A percentile compares a stretch with the other conserved stretches of the same genome.
Conservation (phyloP, 2,113 vertebrate species). For the Otocyon megalotis region DNA sequence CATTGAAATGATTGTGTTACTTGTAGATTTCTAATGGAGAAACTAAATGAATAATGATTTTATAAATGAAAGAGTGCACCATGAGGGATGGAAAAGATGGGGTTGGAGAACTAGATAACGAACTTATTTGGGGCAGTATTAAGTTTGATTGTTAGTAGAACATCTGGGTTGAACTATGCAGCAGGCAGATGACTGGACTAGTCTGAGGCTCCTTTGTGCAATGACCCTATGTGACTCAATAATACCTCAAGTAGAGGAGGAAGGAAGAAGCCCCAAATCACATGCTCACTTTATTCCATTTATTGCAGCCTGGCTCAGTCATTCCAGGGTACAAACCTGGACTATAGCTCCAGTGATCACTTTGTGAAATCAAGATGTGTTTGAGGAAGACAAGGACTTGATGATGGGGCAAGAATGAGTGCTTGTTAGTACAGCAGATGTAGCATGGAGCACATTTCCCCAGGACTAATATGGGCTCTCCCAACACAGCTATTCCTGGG, state of each 20-base stretch:
- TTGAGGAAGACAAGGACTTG: not conserved
- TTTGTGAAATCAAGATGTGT: not conserved
- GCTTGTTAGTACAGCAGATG: not conserved
- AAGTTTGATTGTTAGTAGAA: not conserved
- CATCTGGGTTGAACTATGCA: not conserved
- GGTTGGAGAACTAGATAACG: not conserved
- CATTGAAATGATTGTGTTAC: not conserved
- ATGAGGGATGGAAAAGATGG: fast-evolving
- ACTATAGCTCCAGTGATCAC: not conserved
- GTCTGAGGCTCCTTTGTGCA: not conserved
- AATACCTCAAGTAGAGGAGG: not conserved
- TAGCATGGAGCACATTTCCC: not conserved
- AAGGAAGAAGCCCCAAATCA: not conserved
- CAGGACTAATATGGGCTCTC: too few species aligned
- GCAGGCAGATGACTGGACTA: not conserved
- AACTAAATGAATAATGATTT: not conserved
- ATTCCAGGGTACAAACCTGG: not conserved
- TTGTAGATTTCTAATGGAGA: not conserved
- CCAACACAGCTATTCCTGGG: not conserved
- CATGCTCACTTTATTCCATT: not conserved
- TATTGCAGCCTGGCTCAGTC: not conserved
- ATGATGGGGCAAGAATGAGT: not conserved
- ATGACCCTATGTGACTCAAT: not conserved
- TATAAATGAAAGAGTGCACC: not conserved
- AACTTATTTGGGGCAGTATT: not conserved